Percentiles rank a stretch among this genome's conserved stretches.
phyloP scores from a whole-genome alignment of 2,113 vertebrate genomes.

The Rhynchopsitta pachyrhyncha region DNA sequence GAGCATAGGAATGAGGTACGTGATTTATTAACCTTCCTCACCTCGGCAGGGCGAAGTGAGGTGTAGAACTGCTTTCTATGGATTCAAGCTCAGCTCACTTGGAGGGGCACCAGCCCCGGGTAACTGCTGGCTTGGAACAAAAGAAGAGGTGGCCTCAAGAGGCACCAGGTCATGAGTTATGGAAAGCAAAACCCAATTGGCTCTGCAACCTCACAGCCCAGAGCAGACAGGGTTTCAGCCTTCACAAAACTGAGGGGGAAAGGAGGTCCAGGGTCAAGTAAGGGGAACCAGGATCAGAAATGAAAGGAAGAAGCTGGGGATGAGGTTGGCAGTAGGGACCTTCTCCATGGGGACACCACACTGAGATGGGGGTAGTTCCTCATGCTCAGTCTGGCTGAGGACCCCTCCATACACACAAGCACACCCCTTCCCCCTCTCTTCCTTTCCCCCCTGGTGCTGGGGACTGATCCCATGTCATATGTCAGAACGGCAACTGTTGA shows the following conservation, averaged over 20 bases:
- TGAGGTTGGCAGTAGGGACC: neutral
- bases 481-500: neutral
- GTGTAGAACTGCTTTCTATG: neutral
- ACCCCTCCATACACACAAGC: neutral
- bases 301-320: neutral
- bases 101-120: neutral
- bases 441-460: neutral
- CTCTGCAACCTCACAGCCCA: neutral
- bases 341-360: fast-evolving
- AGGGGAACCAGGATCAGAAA: neutral
- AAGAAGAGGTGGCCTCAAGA: fast-evolving
- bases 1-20: neutral
- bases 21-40: neutral
- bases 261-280: neutral
- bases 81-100: neutral
- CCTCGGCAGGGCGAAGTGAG: fast-evolving
- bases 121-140: neutral
- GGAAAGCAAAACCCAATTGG: neutral
- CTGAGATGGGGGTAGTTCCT: neutral
- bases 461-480: neutral
- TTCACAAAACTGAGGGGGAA: fast-evolving
- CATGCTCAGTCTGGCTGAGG: neutral
- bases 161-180: neutral
- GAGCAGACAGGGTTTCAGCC: neutral
- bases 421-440: neutral